Conservation (phyloP, 2,113 vertebrate species). For the Tragelaphus imberbis region DNA sequence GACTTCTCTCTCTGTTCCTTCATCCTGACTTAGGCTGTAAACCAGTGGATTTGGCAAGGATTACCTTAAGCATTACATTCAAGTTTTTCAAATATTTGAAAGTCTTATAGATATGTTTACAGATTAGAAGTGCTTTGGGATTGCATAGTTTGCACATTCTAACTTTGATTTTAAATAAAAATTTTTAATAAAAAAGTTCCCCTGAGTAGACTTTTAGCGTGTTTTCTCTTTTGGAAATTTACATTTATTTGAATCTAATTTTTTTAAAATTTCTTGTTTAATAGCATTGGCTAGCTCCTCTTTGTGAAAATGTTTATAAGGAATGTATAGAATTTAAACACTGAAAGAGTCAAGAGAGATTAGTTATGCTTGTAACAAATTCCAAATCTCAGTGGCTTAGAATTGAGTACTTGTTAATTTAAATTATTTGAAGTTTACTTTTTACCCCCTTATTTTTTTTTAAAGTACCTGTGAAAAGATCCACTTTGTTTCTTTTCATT, state of each 20-base stretch:
- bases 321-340: not conserved
- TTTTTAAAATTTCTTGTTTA: not conserved
- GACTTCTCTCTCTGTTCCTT: not conserved
- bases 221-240: slow-evolving; percentile 26
- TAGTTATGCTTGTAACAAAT: not conserved
- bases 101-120: slow-evolving; percentile 32
- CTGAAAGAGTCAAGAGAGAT: not conserved
- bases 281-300: not conserved
- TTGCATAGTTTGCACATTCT: slow-evolving; percentile 40
- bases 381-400: not conserved
- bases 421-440: slow-evolving; percentile 28
- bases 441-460: not conserved
- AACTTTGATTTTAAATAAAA: slow-evolving; percentile 33
- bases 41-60: slow-evolving; percentile 29
- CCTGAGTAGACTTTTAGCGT: not conserved
- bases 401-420: not conserved
- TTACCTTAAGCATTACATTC: slow-evolving; percentile 31
- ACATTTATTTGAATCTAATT: not conserved
- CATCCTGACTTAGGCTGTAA: not conserved
- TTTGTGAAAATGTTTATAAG: slow-evolving; percentile 35
- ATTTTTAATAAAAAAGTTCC: not conserved
- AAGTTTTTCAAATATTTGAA: slow-evolving; percentile 58
- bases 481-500: not conserved
- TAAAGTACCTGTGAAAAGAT: not conserved
- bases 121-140: slow-evolving; percentile 34